Evolutionary conservation across 2,797 vertebrate species (phyloP).

Genomic region (Mormyrops attenuatus): DNA sequence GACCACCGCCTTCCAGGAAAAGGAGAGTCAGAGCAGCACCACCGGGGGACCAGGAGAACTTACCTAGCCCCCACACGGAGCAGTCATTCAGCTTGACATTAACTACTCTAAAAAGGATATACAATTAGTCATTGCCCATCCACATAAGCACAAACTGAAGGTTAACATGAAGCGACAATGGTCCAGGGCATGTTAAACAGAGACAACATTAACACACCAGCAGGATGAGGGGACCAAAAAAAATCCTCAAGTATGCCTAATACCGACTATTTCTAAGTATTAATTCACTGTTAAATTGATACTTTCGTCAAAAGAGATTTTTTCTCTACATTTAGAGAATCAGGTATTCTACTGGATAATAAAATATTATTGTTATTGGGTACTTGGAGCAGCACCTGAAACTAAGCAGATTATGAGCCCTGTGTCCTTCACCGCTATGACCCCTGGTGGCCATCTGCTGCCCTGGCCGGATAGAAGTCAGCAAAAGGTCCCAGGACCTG

Average conservation of each 20-base stretch:
- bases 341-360: background rate
- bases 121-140: background rate
- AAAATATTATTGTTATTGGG: background rate
- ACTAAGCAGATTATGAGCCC: background rate
- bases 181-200: background rate
- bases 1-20: background rate
- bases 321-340: background rate
- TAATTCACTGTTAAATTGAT: background rate
- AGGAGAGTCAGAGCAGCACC: background rate
- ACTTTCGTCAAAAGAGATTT: background rate
- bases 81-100: background rate
- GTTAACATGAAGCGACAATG: background rate
- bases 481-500: background rate
- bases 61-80: background rate
- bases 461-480: background rate
- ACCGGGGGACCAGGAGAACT: background rate
- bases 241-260: background rate
- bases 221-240: background rate
- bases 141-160: background rate
- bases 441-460: background rate
- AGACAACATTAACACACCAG: background rate
- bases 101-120: background rate
- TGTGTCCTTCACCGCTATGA: background rate
- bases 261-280: background rate
- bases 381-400: background rate